These are phyloP conservation scores for Trematomus loennbergii DNA, from an alignment of 2,113 vertebrate genomes.

Conservation along the genomic window DNA sequence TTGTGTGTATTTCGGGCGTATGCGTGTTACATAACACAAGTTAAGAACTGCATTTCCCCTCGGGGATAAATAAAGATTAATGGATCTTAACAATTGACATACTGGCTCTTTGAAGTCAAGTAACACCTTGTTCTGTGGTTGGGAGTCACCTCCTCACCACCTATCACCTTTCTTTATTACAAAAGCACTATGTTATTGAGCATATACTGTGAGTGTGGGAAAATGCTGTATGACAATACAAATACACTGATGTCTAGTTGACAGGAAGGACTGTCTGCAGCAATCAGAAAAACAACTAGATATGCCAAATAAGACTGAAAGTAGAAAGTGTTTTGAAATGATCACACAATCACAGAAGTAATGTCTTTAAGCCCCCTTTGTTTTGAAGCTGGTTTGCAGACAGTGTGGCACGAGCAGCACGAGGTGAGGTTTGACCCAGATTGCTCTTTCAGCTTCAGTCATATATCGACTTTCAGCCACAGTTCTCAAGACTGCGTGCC, in stretches of 20 bases:
- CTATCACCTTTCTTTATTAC: conserved; percentile 1
- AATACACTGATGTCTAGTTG: conserved; percentile 3
- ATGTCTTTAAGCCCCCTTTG: not conserved
- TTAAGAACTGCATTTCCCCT: too few relatives aligned
- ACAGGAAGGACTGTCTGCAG: not conserved
- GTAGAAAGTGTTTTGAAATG: not conserved
- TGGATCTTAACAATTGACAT: too few relatives aligned
- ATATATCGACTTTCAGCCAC: conserved; percentile 45
- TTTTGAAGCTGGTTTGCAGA: conserved; percentile 19
- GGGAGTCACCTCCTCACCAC: conserved; percentile 8
- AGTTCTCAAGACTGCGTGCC: conserved; percentile 40
- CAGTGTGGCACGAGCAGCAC: conserved; percentile 17
- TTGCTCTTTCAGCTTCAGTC: conserved; percentile 45
- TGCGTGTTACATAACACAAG: too few relatives aligned
- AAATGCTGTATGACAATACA: conserved; percentile 7
- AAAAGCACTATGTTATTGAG: not conserved
- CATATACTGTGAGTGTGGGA: conserved; percentile 12
- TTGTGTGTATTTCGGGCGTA: too few relatives aligned
- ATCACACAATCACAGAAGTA: not conserved
- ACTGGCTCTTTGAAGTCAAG: not conserved
- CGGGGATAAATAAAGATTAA: too few relatives aligned
- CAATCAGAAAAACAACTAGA: not conserved
- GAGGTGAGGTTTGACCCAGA: conserved; percentile 72
- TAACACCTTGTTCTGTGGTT: conserved; percentile 6
- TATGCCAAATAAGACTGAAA: conserved; percentile 11